Evolutionary conservation across 1,140 invertebrate genomes (phyloP), one percentile per base, ranked within the genome.

Genomic region (Lithobius niger): DNA sequence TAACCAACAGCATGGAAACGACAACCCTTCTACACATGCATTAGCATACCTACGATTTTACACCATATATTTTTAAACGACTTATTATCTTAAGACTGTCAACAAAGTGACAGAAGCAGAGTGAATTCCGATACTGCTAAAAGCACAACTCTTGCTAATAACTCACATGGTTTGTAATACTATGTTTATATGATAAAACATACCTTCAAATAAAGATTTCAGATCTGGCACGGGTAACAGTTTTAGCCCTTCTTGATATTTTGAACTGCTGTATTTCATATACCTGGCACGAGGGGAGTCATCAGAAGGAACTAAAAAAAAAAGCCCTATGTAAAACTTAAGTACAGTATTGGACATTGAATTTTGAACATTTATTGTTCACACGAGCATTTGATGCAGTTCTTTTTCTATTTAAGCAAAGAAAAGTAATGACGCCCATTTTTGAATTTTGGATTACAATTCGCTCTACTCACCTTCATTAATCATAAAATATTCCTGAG

Each of bases 171-270:
- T n/a, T n/a, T n/a, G n/a, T n/a, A n/a, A n/a, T n/a, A n/a, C n/a
- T n/a, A n/a, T n/a, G n/a, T n/a, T n/a, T n/a, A n/a, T n/a, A n/a
- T n/a, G n/a, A n/a, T n/a, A n/a, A n/a, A n/a, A n/a, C 22, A 15
- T 47, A 47, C 44, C 44, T 47, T 22, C 44, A 15, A 13, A 15
- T 6, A 18, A 21, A 47, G 22, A 47, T 47, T 47, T 4, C 6
- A 50, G 27, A 27, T 50, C 48, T 6, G 48, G 48, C 3, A 50
- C 21, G 27, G 48, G 48, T 4, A 50, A 21, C 3, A 26, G 6
- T 26, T 50, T 26, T 16, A 50, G 24, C 1, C 86, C 86, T 62
- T 84, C 79, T 68, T 86, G 80, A 68, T 93, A 92, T 66, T 82
- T 80, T 60, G 77, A 74, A 62, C 81, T 79, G 57, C 82, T 86